Evolutionary conservation across 2,113 vertebrate species (phyloP).

Genomic region (Paratilapia polleni): DNA sequence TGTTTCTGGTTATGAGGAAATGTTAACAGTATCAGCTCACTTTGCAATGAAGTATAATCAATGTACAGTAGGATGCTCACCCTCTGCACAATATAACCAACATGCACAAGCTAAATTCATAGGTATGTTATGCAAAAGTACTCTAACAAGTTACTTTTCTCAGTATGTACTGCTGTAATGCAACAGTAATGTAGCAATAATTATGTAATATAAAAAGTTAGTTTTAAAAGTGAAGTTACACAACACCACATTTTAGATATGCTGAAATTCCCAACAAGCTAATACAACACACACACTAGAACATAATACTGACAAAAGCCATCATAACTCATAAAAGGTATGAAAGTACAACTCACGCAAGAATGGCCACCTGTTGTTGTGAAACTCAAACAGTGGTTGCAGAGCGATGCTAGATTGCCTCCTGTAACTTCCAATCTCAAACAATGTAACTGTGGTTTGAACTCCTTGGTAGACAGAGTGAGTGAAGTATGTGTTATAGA

Average conservation of each 20-base stretch:
- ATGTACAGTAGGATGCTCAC: neutral
- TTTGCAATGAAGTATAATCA: neutral
- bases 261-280: neutral
- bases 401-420: constrained; percentile 13
- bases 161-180: neutral
- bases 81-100: neutral
- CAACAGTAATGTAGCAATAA: neutral
- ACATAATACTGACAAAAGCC: neutral
- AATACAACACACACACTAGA: neutral
- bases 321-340: neutral
- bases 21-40: neutral
- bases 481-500: constrained; percentile 33
- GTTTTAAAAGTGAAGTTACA: neutral
- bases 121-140: neutral
- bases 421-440: constrained; percentile 11
- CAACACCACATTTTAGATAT: neutral
- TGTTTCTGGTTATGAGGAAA: neutral
- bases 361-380: neutral
- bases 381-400: neutral
- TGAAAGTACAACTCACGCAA: constrained; percentile 9
- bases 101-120: neutral
- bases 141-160: neutral
- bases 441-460: constrained; percentile 28
- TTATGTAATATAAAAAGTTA: neutral
- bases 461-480: constrained; percentile 23